phyloP scores from a whole-genome alignment of 2,888 invertebrate species.

The Lasioglossum pauxillum region DNA sequence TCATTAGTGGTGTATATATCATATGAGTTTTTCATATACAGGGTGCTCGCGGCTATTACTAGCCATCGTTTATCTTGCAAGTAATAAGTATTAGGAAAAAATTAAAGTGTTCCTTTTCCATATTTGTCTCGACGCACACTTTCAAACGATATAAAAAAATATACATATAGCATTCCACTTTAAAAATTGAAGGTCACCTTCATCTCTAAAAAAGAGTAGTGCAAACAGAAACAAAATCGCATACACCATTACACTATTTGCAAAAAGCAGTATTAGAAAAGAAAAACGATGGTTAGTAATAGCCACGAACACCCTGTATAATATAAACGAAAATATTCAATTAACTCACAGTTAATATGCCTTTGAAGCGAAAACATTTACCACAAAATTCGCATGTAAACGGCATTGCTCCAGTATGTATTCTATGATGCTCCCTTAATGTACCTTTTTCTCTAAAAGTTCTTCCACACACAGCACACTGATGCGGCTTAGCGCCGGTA shows the following conservation, averaged over 20 bases:
- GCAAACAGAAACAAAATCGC: no score
- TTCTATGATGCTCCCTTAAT: constrained; percentile 90
- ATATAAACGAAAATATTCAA: constrained; percentile 11
- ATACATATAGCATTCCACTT: no score
- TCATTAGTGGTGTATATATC: background rate
- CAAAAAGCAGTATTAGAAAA: background rate
- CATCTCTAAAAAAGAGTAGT: background rate
- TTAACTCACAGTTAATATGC: constrained; percentile 87
- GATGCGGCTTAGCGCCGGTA: constrained; percentile 87
- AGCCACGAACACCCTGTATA: background rate
- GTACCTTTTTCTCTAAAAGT: constrained; percentile 90
- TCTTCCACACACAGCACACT: constrained; percentile 87
- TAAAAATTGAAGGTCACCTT: background rate
- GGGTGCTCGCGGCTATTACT: background rate
- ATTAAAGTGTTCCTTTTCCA: no score
- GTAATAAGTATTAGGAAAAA: background rate
- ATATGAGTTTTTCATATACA: background rate
- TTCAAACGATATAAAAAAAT: no score
- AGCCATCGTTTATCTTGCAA: background rate
- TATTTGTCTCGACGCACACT: no score
- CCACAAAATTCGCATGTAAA: constrained; percentile 91
- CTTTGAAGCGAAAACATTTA: constrained; percentile 91
- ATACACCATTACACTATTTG: no score
- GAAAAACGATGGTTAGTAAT: background rate
- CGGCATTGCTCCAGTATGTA: constrained; percentile 92